Evolutionary conservation across 2,797 vertebrate genomes (phyloP).

Genomic region (Acanthiza pusilla): DNA sequence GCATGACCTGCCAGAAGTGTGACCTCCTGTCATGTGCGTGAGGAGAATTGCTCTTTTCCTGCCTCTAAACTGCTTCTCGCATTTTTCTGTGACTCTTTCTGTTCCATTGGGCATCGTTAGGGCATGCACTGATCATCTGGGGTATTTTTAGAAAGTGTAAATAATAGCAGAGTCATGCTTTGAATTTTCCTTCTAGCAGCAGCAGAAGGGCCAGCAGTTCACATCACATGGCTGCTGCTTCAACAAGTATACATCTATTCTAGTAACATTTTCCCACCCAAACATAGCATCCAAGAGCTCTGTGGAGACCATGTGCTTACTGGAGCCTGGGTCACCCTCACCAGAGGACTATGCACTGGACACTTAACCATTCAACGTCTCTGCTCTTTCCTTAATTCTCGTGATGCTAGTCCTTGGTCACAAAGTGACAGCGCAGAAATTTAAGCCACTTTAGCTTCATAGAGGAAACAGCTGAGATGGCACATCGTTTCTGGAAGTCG

Average conservation of each 20-base stretch:
- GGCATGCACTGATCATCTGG: not conserved
- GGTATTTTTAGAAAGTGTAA: not conserved
- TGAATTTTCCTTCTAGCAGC: not conserved
- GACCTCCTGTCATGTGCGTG: rapidly evolving
- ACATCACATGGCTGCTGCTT: not conserved
- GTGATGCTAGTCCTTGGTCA: not conserved
- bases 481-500: rapidly evolving
- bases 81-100: not conserved
- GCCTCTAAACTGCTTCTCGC: not conserved
- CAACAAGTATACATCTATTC: not conserved
- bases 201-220: not conserved
- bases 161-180: not conserved
- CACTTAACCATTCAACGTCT: not conserved
- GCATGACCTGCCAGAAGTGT: not conserved
- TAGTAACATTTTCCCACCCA: constrained; percentile 40
- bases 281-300: not conserved
- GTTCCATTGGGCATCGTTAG: rapidly evolving
- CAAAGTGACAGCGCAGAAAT: not conserved
- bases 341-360: rapidly evolving
- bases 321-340: not conserved
- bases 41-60: not conserved
- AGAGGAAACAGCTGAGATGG: too few species aligned
- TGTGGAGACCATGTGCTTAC: not conserved
- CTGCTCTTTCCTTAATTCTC: not conserved
- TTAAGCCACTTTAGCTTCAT: not conserved